phyloP scores from a whole-genome alignment of 92 coral and sea anemone genomes.

The Porites lobata region DNA sequence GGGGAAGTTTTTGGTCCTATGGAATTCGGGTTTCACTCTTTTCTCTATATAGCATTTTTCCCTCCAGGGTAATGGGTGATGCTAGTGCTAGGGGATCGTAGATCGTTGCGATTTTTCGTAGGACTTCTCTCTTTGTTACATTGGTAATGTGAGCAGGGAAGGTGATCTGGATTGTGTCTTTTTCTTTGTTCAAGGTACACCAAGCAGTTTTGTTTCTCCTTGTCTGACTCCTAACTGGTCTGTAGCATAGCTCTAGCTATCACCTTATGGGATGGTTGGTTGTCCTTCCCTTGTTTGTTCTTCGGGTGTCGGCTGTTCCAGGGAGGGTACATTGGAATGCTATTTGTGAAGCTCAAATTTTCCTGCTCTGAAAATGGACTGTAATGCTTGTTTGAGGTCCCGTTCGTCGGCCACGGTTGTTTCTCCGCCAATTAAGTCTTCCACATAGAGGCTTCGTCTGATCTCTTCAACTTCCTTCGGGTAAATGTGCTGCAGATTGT shows the following conservation, averaged over 20 bases:
- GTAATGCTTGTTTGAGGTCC: slow-evolving; percentile 34
- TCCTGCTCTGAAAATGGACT: slow-evolving; percentile 40
- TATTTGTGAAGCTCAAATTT: slow-evolving; percentile 65
- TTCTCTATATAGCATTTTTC: too few species aligned
- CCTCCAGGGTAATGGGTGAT: too few species aligned
- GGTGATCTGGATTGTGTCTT: slow-evolving; percentile 16
- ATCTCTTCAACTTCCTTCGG: slow-evolving; percentile 49
- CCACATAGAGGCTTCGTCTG: slow-evolving; percentile 51
- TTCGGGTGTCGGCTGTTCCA: too few species aligned
- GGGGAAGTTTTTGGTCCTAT: too few species aligned
- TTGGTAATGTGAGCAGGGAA: not conserved
- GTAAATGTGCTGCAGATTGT: slow-evolving; percentile 31
- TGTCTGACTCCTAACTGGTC: slow-evolving; percentile 38
- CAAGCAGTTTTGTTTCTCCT: not conserved
- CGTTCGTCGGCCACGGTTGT: slow-evolving; percentile 27
- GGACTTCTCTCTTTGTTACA: slow-evolving; percentile 6
- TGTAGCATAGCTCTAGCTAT: slow-evolving; percentile 37
- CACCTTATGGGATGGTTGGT: not conserved
- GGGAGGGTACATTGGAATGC: slow-evolving; percentile 56
- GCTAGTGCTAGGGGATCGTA: not conserved
- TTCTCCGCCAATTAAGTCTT: slow-evolving; percentile 53
- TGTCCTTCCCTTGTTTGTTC: too few species aligned
- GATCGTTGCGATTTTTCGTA: not conserved
- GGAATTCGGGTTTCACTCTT: too few species aligned
- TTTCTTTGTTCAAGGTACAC: slow-evolving; percentile 3